These are phyloP conservation scores for Syrrhaptes paradoxus DNA, from an alignment of 2,113 vertebrate genomes.

Conservation along the genomic window DNA sequence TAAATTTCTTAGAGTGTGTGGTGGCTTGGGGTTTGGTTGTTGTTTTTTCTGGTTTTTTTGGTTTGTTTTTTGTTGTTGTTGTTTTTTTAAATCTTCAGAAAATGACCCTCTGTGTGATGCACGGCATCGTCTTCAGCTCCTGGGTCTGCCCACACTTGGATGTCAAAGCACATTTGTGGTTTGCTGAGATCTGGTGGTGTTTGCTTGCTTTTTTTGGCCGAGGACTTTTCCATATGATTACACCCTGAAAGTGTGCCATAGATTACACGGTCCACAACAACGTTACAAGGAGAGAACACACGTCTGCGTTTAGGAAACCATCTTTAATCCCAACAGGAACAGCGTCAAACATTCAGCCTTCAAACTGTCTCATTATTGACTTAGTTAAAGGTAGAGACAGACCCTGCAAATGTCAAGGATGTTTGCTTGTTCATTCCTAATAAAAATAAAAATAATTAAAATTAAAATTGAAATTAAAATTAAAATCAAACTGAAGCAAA, in stretches of 20 bases:
- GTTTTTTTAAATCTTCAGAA: neutral
- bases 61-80: neutral
- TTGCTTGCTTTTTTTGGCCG: neutral
- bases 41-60: neutral
- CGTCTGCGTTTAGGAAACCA: neutral
- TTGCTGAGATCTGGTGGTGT: neutral
- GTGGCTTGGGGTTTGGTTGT: neutral
- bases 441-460: neutral
- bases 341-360: neutral
- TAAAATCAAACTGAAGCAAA: neutral
- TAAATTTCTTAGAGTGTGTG: neutral
- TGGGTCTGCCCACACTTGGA: slow-evolving; percentile 4
- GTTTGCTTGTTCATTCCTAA: neutral
- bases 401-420: neutral
- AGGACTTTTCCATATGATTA: slow-evolving; percentile 24
- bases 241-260: neutral
- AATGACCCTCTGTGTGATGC: neutral
- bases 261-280: slow-evolving; percentile 27
- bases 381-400: neutral
- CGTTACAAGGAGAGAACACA: slow-evolving; percentile 32
- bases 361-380: neutral
- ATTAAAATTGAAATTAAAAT: neutral
- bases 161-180: slow-evolving; percentile 1
- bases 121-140: neutral
- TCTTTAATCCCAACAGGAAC: neutral